Percentiles rank a stretch among this genome's conserved stretches.
These are phyloP conservation scores for Sepioteuthis lessoniana DNA, from an alignment of 2,888 invertebrate genomes.

Conservation along the genomic window DNA sequence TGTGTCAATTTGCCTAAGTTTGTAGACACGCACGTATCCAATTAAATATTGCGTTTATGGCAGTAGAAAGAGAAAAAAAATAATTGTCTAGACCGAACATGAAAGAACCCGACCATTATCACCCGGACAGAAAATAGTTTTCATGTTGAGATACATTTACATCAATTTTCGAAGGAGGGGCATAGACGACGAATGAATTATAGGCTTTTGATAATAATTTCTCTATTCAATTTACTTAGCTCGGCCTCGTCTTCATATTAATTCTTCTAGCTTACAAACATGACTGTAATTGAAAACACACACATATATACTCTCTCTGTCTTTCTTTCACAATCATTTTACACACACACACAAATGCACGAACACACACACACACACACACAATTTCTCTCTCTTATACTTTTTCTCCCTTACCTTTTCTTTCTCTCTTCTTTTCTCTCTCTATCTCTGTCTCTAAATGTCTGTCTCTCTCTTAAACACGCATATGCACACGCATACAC, in stretches of 20 bases:
- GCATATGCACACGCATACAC: too few relatives aligned
- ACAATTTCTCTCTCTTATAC: too few relatives aligned
- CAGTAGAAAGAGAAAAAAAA: neutral
- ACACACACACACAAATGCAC: neutral
- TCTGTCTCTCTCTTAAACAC: too few relatives aligned
- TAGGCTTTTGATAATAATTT: neutral
- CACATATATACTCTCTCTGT: neutral
- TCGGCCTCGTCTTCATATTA: neutral
- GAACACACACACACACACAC: too few relatives aligned
- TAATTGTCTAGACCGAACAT: slow-evolving; percentile 11
- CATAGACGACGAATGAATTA: neutral
- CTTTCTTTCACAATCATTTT: too few relatives aligned
- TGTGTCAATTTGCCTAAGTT: neutral
- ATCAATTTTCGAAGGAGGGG: neutral
- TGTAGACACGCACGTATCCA: neutral
- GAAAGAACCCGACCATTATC: neutral
- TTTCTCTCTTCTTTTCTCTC: too few relatives aligned
- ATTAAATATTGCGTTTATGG: neutral
- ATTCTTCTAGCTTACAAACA: neutral
- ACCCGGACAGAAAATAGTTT: neutral
- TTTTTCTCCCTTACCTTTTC: too few relatives aligned
- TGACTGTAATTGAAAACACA: neutral
- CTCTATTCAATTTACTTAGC: neutral
- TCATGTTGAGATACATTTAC: neutral
- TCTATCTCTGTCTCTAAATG: too few relatives aligned